Evolutionary conservation across 1,140 invertebrate species (phyloP).

Genomic region (Drosophila nikananu): DNA sequence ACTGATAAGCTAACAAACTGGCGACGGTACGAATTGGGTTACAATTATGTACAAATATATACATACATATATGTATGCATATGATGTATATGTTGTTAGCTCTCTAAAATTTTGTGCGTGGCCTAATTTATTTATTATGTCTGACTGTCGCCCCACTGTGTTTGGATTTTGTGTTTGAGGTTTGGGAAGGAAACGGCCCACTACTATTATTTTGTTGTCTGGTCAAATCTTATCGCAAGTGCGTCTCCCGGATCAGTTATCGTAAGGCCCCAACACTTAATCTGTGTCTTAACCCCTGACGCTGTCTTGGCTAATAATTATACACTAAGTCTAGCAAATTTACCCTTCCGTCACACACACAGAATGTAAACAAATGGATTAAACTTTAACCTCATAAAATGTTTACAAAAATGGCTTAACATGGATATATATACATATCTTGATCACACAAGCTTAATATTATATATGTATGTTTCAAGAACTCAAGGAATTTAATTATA

Average conservation of each 20-base stretch:
- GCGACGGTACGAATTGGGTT: background rate
- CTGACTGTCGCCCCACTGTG: background rate
- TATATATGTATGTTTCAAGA: too few relatives aligned
- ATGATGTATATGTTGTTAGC: background rate
- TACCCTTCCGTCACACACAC: background rate
- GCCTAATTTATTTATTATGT: background rate
- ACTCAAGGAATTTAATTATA: too few relatives aligned
- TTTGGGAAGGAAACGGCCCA: background rate
- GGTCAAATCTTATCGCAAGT: background rate
- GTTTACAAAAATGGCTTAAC: too few relatives aligned
- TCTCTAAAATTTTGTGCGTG: slow-evolving; percentile 5
- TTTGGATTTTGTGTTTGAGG: background rate
- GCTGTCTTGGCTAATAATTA: background rate
- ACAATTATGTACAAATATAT: background rate
- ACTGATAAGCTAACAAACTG: slow-evolving; percentile 11
- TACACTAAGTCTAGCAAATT: background rate
- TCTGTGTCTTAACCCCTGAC: background rate
- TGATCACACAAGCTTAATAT: too few relatives aligned
- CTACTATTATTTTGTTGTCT: background rate
- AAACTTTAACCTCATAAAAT: too few relatives aligned
- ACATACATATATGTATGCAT: background rate
- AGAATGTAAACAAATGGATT: background rate
- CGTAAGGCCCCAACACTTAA: background rate
- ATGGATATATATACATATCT: too few relatives aligned
- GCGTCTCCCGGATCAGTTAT: background rate